Base-by-base conservation (phyloP, 2,888 invertebrate genomes). In the Coelinius sp. region DNA sequence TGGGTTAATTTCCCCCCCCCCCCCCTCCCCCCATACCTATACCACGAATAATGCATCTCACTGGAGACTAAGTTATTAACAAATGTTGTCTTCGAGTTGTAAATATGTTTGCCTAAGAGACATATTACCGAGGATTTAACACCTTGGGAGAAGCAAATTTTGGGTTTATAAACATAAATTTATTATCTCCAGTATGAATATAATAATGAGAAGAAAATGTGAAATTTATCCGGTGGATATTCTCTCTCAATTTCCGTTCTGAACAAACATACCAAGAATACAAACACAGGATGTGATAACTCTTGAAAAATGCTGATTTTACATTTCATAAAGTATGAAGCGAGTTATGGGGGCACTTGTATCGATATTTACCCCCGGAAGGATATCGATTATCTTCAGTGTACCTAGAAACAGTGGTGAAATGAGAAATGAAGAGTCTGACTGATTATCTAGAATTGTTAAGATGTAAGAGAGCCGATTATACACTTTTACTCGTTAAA, bases 81-180 rank as follows among this genome's bases (percentile, higher is more conserved):
- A 31, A 17, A 14, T 31, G 35, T 59, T 59, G 59, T 59, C 59
- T 59, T 59, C 59, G 20, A 59, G 31, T 59, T 59, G 59, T 20
- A 35, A 59, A 31, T 59, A 59, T 59, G 59, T 35, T 25, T 31
- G 14, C 14, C 17, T 35, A 14, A 31, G 25, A 59, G 0, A 59
- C 59, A 20, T n/a, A n/a, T n/a, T n/a, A n/a, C n/a, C n/a, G n/a
- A n/a, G 27, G 7, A 1, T 14, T 14, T 44, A 44, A 17, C 44
- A 44, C 44, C n/a, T 3, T 7, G 27, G 14, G 7, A 7, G 52
- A 56, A 25, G 14, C 7, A n/a, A 27, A 25, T 56, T 7, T 27
- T n/a, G 2, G 12, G 44, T n/a, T 14, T 17, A 44, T 14, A 31
- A 31, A 31, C 5, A 6, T 4, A 31, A 31, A 31, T 31, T 31